Evolutionary conservation across 1,140 invertebrate species (phyloP), one percentile per base, ranked within the genome.

Genomic region (Andricus grossulariae): DNA sequence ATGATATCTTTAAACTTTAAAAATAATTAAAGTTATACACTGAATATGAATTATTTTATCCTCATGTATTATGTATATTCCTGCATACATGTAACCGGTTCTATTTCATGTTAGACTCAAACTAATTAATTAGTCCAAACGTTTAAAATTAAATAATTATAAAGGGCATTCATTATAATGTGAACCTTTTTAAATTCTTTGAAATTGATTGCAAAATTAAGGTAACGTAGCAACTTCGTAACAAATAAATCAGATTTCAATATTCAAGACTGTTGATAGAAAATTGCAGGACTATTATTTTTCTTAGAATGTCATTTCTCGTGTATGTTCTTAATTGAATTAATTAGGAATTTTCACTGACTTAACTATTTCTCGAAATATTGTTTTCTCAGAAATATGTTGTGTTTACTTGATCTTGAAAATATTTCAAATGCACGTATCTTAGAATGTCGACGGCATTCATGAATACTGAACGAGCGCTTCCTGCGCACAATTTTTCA

Each of bases 31-130:
- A 39, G 5, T 4, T 11, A 45, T 11, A 55, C 18, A 21, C 21
- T 13, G 19, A 11, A 8, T 60, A 60, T 60, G 12, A 60, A 60
- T 60, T 32, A 60, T 60, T 1, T 15, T 15, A 60, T 32, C 32
- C 32, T 32, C 12, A 60, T 60, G 32, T 55, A 21, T 55, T 55
- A 32, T 60, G 57, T 60, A 32, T 32, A 60, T 60, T 60, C 4
- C 21, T 60, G 32, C 32, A 55, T 19, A 60, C 32, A 16, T 60
- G 5, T 60, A 60, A 60, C 57, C 32, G 57, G 25, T 60, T 60
- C 11, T 10, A 60, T 32, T 32, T 11, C 21, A 15, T 39, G 16
- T 39, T 60, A 39, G 7, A 21, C 57, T 39, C 25, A 60, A 60
- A 60, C 57, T 60, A 60, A 60, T 60, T 32, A 60, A 25, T 60